Conservation (phyloP, 1,140 invertebrate species). For the Phocides pigmalion region DNA sequence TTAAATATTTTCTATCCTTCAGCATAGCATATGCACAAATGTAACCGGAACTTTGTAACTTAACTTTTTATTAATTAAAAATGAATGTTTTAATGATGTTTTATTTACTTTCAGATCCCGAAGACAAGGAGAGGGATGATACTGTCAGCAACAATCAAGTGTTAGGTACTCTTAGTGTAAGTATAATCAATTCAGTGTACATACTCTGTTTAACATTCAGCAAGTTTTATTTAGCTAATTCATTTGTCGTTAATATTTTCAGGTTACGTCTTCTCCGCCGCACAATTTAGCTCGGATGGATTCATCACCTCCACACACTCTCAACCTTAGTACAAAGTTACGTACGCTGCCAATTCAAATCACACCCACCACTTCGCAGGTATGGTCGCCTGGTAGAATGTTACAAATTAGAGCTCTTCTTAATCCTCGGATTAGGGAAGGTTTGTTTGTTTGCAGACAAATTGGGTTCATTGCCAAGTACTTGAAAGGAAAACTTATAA, state of each 20-base stretch:
- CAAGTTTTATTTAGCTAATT: neutral
- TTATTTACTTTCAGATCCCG: conserved; percentile 55
- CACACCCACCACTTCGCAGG: conserved; percentile 72
- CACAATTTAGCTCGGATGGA: conserved; percentile 51
- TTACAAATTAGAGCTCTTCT: conserved; percentile 64
- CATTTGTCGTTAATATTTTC: conserved; percentile 30
- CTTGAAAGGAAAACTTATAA: too few relatives aligned
- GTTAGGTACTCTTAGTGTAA: conserved; percentile 76
- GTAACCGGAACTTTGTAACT: too few relatives aligned
- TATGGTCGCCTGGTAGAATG: conserved; percentile 63
- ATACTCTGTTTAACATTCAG: too few relatives aligned
- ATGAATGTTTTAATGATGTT: neutral
- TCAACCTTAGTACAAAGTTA: conserved; percentile 73
- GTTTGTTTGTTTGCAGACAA: too few relatives aligned
- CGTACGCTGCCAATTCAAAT: conserved; percentile 73
- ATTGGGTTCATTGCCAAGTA: too few relatives aligned
- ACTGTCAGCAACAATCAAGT: conserved; percentile 60
- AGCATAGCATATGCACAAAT: too few relatives aligned
- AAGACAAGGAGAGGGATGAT: conserved; percentile 61
- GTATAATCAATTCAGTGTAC: conserved; percentile 36
- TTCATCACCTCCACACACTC: conserved; percentile 59
- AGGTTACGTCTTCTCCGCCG: conserved; percentile 69
- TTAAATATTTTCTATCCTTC: too few relatives aligned
- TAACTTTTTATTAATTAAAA: too few relatives aligned
- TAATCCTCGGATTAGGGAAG: conserved; percentile 62